Conservation (phyloP, 1,140 invertebrate genomes). For the Thaumetopoea pityocampa region DNA sequence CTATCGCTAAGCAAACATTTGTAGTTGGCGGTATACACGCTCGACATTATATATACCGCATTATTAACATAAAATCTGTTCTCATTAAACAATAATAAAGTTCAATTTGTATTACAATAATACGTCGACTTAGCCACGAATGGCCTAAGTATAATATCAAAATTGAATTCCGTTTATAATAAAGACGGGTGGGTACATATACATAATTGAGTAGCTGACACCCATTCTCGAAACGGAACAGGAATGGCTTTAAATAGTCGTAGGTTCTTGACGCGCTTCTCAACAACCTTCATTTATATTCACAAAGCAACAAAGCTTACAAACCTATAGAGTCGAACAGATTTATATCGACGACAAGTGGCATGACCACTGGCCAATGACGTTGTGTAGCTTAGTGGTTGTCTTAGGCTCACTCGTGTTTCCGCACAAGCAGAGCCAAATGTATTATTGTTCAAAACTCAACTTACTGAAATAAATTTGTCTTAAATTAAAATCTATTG, state of each 20-base stretch:
- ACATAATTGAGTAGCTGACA: slow-evolving; percentile 6
- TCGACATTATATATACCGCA: not conserved
- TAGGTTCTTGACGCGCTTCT: slow-evolving; percentile 21
- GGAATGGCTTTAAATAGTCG: slow-evolving; percentile 14
- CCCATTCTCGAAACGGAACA: slow-evolving; percentile 18
- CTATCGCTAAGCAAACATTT: slow-evolving; percentile 21
- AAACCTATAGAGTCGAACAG: slow-evolving; percentile 49
- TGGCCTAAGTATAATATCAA: slow-evolving; percentile 4
- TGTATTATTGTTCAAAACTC: too few species aligned
- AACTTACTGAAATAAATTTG: too few species aligned
- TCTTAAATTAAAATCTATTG: slow-evolving; percentile 20
- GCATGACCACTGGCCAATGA: slow-evolving; percentile 30
- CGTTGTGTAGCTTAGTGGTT: slow-evolving; percentile 4
- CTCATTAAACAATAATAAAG: slow-evolving; percentile 6
- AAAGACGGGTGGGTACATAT: slow-evolving; percentile 4
- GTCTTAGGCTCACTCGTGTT: slow-evolving; percentile 4
- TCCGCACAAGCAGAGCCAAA: not conserved
- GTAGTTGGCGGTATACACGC: slow-evolving; percentile 3
- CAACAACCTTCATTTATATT: slow-evolving; percentile 51
- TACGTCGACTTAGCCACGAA: too few species aligned
- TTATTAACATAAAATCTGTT: slow-evolving; percentile 7
- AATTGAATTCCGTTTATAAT: slow-evolving; percentile 2
- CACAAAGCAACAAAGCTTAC: slow-evolving; percentile 33
- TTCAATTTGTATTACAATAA: too few species aligned
- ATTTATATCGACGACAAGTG: slow-evolving; percentile 48